Base-by-base conservation (phyloP, 1,140 invertebrate genomes). In the Thaumatotibia leucotreta region DNA sequence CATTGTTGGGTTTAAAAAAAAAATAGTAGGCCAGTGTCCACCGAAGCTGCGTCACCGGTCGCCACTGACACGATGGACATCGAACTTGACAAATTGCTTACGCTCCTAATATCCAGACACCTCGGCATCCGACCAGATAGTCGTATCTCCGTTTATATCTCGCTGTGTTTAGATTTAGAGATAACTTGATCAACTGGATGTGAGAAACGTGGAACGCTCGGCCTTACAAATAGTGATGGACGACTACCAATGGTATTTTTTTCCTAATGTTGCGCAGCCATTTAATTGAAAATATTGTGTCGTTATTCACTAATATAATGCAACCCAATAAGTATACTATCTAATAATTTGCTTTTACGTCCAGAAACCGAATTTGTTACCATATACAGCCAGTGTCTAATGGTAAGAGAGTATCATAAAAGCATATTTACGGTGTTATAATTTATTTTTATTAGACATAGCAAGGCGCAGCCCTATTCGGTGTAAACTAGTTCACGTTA, bases 61-160 rank as follows among this genome's bases (percentile, higher is more conserved):
- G 61, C 61, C 52, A 27, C 52, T 27, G 24, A 52, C 45, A 50
- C 64, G 32, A 82, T 80, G 79, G 76, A 83, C 79, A 86, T 84
- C 82, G 81, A 86, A 88, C 81, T 84, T 84, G 88, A 88, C 88
- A 90, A 90, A 90, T 90, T 88, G 86, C 84, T 88, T 84, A 83
- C 83, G 88, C 85, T 88, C 84, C 85, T 82, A 86, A 88, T 86
- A 84, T 83, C 76, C 77, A 80, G 86, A 88, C 86, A 86, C 88
- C 84, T 84, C 80, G 72, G 80, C 81, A 77, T 82, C 72, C 71
- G 73, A 73, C 70, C 70, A 76, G 79, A 82, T 77, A 71, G 70
- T 72, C 73, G 75, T 85, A 88, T 83, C 84, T 73, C 33, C 63
- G 54, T 54, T 76, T 77, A 72, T 77, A 88, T 88, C 86, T 84